Evolutionary conservation across 2,113 vertebrate genomes (phyloP).

Genomic region (Oncorhynchus nerka): DNA sequence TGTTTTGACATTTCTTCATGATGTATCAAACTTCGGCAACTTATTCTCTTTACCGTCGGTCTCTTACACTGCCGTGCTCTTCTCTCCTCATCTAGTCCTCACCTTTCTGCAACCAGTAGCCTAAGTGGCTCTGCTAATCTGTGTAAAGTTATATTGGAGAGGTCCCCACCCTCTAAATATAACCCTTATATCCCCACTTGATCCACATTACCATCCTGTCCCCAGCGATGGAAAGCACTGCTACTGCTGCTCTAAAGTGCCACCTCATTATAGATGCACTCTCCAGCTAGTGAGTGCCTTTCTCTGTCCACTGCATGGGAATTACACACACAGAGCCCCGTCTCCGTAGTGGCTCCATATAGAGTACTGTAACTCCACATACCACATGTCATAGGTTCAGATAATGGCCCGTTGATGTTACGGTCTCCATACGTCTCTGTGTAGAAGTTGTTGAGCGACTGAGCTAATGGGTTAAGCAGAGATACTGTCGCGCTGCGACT

Average conservation of each 20-base stretch:
- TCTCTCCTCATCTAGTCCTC: neutral
- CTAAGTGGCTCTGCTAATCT: no score
- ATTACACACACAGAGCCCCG: neutral
- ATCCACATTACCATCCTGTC: constrained; percentile 9
- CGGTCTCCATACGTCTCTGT: constrained; percentile 11
- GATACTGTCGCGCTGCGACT: neutral
- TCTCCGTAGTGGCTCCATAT: constrained; percentile 15
- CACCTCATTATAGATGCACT: constrained; percentile 22
- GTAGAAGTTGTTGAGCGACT: neutral
- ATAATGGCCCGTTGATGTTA: constrained; percentile 35
- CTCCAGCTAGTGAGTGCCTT: constrained; percentile 24
- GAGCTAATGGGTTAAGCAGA: constrained; percentile 40
- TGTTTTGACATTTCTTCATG: no score
- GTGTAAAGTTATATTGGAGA: neutral
- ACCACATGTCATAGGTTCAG: constrained; percentile 15
- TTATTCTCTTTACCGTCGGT: no score
- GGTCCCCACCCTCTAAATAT: neutral
- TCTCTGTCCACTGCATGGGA: neutral
- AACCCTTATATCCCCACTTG: constrained; percentile 15
- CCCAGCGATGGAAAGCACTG: neutral
- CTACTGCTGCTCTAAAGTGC: neutral
- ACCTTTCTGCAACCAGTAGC: neutral
- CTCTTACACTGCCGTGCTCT: neutral
- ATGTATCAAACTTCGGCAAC: no score
- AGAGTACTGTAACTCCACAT: constrained; percentile 21